Percentiles rank a stretch among this genome's conserved stretches.
phyloP scores from a whole-genome alignment of 2,113 vertebrate species.

The Anser cygnoides region DNA sequence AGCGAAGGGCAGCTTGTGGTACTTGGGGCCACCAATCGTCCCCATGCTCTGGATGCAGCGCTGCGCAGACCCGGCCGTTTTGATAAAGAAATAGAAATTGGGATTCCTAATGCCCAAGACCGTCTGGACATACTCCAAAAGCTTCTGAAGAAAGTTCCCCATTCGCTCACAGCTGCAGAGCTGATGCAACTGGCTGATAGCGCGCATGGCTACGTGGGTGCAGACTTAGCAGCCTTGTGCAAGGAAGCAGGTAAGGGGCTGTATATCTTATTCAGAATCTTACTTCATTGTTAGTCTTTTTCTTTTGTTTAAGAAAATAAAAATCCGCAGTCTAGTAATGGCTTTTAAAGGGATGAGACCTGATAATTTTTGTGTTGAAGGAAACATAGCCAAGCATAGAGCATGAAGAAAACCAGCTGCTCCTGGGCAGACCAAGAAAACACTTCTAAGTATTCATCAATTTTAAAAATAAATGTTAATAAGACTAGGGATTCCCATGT shows the following conservation, averaged over 20 bases:
- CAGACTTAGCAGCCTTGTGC: conserved; percentile 91
- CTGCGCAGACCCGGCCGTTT: conserved; percentile 93
- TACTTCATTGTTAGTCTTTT: not conserved
- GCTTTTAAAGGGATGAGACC: not conserved
- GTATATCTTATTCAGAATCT: not conserved
- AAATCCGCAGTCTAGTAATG: not conserved
- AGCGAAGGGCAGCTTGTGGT: conserved; percentile 90
- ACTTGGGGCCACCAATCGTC: conserved; percentile 94
- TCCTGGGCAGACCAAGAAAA: not conserved
- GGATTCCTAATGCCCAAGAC: conserved; percentile 84
- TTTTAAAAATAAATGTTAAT: not conserved
- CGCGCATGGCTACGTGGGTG: conserved; percentile 93
- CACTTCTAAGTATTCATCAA: not conserved
- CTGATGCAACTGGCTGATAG: conserved; percentile 81
- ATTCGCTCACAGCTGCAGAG: conserved; percentile 75
- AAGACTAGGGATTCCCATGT: not conserved
- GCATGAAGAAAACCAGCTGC: not conserved
- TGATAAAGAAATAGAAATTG: conserved; percentile 96
- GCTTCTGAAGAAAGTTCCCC: conserved; percentile 81
- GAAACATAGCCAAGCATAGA: not conserved
- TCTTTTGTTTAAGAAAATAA: not conserved
- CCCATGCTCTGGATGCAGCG: conserved; percentile 89
- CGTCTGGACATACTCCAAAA: conserved; percentile 89
- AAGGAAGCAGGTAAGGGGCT: conserved; percentile 90
- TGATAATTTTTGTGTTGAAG: not conserved